Conservation (phyloP, 2,113 vertebrate species). For the Pandion haliaetus region DNA sequence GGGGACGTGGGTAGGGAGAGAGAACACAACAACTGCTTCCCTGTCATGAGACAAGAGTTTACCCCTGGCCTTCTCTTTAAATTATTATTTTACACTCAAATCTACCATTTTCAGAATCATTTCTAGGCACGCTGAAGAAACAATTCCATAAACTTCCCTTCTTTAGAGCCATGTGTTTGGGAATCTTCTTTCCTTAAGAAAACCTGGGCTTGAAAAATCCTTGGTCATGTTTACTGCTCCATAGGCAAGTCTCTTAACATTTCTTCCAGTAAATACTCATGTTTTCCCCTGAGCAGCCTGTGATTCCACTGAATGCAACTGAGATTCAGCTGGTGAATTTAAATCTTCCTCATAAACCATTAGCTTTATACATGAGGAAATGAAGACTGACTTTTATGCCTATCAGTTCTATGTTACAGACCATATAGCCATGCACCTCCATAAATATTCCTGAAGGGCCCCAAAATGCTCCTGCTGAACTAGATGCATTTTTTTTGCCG, state of each 20-base stretch:
- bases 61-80: background rate
- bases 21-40: background rate
- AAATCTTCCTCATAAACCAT: background rate
- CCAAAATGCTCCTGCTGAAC: background rate
- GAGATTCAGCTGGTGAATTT: background rate
- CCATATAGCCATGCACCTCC: background rate
- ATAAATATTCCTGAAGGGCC: background rate
- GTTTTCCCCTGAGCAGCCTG: background rate
- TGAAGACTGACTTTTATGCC: background rate
- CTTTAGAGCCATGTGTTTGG: background rate
- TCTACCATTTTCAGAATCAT: background rate
- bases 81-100: background rate
- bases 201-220: background rate
- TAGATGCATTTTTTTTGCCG: background rate
- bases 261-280: background rate
- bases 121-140: background rate
- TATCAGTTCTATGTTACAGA: background rate
- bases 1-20: fast-evolving
- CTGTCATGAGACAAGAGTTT: background rate
- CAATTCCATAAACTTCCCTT: background rate
- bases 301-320: background rate
- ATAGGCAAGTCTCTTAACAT: background rate
- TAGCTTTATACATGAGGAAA: background rate
- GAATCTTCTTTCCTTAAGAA: background rate
- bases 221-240: background rate